Base-by-base conservation (phyloP, 2,888 invertebrate genomes). In the Malacosoma neustria region DNA sequence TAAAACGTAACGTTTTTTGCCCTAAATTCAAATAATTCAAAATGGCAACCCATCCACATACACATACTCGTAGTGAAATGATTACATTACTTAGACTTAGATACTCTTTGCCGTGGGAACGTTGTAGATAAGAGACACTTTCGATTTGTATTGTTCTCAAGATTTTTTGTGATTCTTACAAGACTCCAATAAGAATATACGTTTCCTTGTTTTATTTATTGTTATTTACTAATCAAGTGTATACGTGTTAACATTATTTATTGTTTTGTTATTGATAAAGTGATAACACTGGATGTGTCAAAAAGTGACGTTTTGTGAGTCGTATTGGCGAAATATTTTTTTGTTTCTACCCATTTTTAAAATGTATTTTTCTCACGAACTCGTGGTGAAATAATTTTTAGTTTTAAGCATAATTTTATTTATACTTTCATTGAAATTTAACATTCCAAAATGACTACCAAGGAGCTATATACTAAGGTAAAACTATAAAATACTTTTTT, bases 391-490 rank as follows among this genome's bases (percentile, higher is more conserved):
- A 70, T 76, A 70, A 72, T 61, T 22, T 22, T 52, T 45, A 55
- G 46, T 43, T 44, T 41, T 46, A 41, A 50, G 52, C 45, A 42
- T 42, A 51, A 47, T 44, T n/a, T 38, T 47, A 48, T 45, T 54
- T 42, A 43, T 37, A 51, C 46, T 44, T 46, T 43, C 43, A 47
- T 42, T 41, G 39, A 43, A 35, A 36, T 34, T 38, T 22, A 7
- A 6, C 22, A 22, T 22, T 22, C 22, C 22, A 2, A 22, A 22
- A 87, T 87, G 87, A 87, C 87, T 37, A 86, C 87, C 39, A 87
- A 86, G 65, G 87, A 87, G 61, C 61, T 87, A 1, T 87, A 85
- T 45, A 86, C 87, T 11, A 84, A 86, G 86, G 87, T 87, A 77
- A 68, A 53, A 46, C 46, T 40, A 41, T 33, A n/a, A n/a, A n/a